Percentiles rank a stretch among this genome's conserved stretches.
Conservation (phyloP, 2,888 invertebrate genomes). For the Drosophila helvetica region DNA sequence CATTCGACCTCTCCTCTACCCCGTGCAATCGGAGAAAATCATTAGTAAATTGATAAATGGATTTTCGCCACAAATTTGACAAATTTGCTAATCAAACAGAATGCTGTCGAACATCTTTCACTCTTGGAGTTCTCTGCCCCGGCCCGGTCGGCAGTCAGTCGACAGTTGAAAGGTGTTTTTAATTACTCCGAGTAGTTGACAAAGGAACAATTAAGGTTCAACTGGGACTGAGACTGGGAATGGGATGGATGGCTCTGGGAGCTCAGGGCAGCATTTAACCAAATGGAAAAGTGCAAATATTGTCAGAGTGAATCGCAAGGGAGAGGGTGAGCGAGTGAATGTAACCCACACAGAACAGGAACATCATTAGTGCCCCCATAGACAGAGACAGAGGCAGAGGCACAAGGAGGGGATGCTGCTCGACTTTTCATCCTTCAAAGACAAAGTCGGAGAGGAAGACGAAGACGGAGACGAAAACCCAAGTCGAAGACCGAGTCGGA, state of each 20-base stretch:
- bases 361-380: conserved; percentile 71
- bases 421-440: conserved; percentile 57
- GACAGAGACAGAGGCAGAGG: conserved; percentile 40
- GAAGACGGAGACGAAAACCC: background rate
- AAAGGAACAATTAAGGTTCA: conserved; percentile 68
- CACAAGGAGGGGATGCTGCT: conserved; percentile 44
- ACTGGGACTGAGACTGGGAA: conserved; percentile 15
- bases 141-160: conserved; percentile 31
- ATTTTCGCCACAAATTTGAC: conserved; percentile 66
- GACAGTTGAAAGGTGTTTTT: conserved; percentile 82
- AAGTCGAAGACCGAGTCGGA: conserved; percentile 9
- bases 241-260: conserved; percentile 21
- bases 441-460: conserved; percentile 21
- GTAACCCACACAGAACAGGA: conserved; percentile 76
- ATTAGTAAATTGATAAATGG: conserved; percentile 76
- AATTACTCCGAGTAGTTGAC: conserved; percentile 78
- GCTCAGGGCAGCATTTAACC: conserved; percentile 67
- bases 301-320: conserved; percentile 52
- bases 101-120: conserved; percentile 38
- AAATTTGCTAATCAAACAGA: conserved; percentile 71
- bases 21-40: conserved; percentile 34
- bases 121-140: conserved; percentile 13
- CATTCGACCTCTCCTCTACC: background rate
- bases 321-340: conserved; percentile 31
- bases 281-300: conserved; percentile 80